Conservation (phyloP, 2,113 vertebrate genomes). For the Paradisaea rubra region DNA sequence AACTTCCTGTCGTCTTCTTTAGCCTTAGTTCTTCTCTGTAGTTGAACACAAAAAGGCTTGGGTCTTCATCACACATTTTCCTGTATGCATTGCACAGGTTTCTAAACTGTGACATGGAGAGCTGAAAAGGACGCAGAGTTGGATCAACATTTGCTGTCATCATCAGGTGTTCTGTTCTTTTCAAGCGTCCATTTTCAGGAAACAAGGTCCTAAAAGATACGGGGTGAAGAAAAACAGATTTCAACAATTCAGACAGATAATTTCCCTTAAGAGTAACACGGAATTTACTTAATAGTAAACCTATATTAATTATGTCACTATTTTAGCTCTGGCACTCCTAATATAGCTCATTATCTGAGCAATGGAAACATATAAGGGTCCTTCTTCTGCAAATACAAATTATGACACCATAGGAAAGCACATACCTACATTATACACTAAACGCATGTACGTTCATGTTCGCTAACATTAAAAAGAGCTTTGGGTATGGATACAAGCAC, state of each 20-base stretch:
- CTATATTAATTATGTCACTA: neutral
- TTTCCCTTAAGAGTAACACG: neutral
- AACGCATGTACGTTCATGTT: neutral
- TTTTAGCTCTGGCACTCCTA: neutral
- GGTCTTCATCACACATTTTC: conserved; percentile 77
- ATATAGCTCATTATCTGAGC: neutral
- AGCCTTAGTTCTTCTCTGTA: conserved; percentile 84
- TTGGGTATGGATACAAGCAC: neutral
- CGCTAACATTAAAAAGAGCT: neutral
- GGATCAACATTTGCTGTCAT: conserved; percentile 84
- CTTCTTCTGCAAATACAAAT: neutral
- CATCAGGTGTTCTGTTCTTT: conserved; percentile 80
- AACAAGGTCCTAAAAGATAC: conserved; percentile 82
- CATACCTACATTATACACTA: neutral
- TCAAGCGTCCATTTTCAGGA: conserved; percentile 76
- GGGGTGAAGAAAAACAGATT: neutral
- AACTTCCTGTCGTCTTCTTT: conserved; percentile 37
- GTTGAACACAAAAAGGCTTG: conserved; percentile 76
- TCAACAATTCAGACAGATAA: neutral
- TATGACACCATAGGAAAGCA: neutral
- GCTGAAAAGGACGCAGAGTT: conserved; percentile 78
- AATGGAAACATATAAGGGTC: neutral
- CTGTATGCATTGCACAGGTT: conserved; percentile 82
- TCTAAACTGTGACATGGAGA: conserved; percentile 82
- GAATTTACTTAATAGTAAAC: neutral